These are phyloP conservation scores for Cartodere bifasciata DNA, from an alignment of 2,888 invertebrate genomes.

Conservation along the genomic window DNA sequence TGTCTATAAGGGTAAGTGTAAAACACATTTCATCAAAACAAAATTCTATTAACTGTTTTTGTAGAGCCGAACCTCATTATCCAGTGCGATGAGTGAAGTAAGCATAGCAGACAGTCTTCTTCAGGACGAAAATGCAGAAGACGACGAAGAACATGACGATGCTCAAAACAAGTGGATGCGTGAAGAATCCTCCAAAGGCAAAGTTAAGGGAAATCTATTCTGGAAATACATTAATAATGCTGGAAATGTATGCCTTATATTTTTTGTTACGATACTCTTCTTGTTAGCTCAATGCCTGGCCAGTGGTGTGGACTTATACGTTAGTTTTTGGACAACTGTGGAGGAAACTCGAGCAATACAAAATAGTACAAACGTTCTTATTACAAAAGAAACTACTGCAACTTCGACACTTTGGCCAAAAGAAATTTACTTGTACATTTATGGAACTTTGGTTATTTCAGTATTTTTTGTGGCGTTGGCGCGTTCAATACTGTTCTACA, in stretches of 20 bases:
- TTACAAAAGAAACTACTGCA: conserved; percentile 3
- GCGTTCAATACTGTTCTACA: conserved; percentile 47
- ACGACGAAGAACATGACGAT: too few species aligned
- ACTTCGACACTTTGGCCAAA: conserved; percentile 14
- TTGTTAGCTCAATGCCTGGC: conserved; percentile 18
- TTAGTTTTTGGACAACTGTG: conserved; percentile 14
- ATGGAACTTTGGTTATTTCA: conserved; percentile 39
- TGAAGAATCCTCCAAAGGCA: conserved; percentile 6
- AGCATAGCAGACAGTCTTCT: too few species aligned
- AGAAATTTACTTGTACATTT: conserved; percentile 44
- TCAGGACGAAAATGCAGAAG: too few species aligned
- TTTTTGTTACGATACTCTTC: conserved; percentile 14
- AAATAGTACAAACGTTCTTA: background rate
- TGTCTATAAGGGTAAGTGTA: too few species aligned
- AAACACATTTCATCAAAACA: too few species aligned
- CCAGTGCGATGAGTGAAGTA: too few species aligned
- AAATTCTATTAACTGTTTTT: too few species aligned
- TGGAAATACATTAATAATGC: conserved; percentile 17
- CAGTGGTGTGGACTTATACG: conserved; percentile 22
- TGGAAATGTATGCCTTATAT: conserved; percentile 15
- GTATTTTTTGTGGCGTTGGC: conserved; percentile 43
- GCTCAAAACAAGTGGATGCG: too few species aligned
- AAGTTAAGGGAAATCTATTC: conserved; percentile 1
- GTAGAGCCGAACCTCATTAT: too few species aligned
- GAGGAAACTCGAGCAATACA: conserved; percentile 10